Percentiles rank a stretch among this genome's conserved stretches.
These are phyloP conservation scores for Tortricodes alternella DNA, from an alignment of 2,888 invertebrate species.

Conservation along the genomic window DNA sequence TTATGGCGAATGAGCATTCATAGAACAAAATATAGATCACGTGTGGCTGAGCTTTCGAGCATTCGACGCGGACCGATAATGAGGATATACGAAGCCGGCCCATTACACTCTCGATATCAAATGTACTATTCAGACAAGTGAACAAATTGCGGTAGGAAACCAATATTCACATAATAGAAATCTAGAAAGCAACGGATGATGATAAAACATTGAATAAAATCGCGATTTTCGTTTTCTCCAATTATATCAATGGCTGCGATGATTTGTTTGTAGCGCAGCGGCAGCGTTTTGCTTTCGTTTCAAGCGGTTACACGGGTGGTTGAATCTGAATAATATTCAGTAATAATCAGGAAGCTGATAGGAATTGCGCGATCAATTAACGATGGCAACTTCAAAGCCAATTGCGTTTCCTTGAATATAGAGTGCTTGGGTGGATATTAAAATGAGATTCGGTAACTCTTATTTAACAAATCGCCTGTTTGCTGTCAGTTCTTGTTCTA, in stretches of 20 bases:
- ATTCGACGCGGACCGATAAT: slow-evolving; percentile 41
- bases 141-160: slow-evolving; percentile 56
- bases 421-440: slow-evolving; percentile 5
- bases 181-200: slow-evolving; percentile 43
- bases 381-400: not conserved
- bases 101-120: slow-evolving; percentile 39
- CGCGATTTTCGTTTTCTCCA: slow-evolving; percentile 29
- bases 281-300: slow-evolving; percentile 6
- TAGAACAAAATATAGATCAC: slow-evolving; percentile 48
- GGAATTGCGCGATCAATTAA: slow-evolving; percentile 6
- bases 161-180: slow-evolving; percentile 41
- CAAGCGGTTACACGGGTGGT: slow-evolving; percentile 13
- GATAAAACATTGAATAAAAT: slow-evolving; percentile 36
- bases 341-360: slow-evolving; percentile 13
- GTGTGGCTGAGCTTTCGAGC: slow-evolving; percentile 47
- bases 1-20: slow-evolving; percentile 49
- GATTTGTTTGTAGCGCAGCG: slow-evolving; percentile 14
- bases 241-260: slow-evolving; percentile 19
- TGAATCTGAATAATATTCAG: slow-evolving; percentile 7
- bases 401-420: not conserved
- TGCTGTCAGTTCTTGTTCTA: slow-evolving; percentile 6
- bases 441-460: slow-evolving; percentile 6
- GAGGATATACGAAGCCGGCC: slow-evolving; percentile 32
- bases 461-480: not conserved
- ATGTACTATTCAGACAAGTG: slow-evolving; percentile 40